Conservation (phyloP, 2,888 invertebrate genomes). For the Chaitophorus viminalis region DNA sequence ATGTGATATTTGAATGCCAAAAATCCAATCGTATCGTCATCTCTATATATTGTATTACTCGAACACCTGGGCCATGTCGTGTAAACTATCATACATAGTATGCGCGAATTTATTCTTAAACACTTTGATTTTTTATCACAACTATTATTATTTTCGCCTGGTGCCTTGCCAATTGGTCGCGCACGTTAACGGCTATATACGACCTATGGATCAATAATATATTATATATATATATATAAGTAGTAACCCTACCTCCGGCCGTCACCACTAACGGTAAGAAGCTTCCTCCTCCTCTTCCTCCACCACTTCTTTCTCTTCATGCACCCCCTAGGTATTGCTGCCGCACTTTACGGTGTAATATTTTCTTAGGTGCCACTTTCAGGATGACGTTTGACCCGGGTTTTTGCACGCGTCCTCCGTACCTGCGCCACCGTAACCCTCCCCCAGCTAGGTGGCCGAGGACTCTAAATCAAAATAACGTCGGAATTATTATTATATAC, state of each 20-base stretch:
- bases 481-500: not conserved
- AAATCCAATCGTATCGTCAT: not conserved
- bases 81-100: not conserved
- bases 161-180: conserved; percentile 41
- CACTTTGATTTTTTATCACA: not conserved
- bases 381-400: conserved; percentile 44
- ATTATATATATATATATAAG: conserved; percentile 16
- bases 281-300: not conserved
- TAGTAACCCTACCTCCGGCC: not conserved
- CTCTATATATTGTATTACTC: no score
- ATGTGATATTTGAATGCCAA: conserved; percentile 30
- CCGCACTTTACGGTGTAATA: conserved; percentile 30
- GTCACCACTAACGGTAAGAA: not conserved
- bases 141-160: conserved; percentile 36
- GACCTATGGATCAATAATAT: conserved; percentile 39
- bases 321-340: not conserved
- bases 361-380: conserved; percentile 55
- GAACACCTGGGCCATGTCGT: not conserved
- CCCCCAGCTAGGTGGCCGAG: not conserved
- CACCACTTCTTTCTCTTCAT: no score
- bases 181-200: conserved; percentile 19
- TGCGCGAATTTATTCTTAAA: no score
- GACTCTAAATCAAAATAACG: conserved; percentile 16
- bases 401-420: not conserved
- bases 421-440: not conserved